These are phyloP conservation scores for Scaptomyza parva DNA, from an alignment of 2,888 invertebrate species.

Conservation along the genomic window DNA sequence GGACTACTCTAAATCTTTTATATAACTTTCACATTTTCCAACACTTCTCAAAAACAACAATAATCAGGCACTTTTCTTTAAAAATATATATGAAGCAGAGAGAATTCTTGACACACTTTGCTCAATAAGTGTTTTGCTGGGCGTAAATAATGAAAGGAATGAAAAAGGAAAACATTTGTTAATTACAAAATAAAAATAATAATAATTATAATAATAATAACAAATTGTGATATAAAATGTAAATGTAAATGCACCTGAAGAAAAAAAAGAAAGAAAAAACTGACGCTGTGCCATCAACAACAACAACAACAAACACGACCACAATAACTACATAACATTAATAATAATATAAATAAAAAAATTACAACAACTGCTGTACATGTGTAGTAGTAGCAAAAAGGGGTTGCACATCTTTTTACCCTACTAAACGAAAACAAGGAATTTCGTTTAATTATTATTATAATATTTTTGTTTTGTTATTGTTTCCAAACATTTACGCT, in stretches of 20 bases:
- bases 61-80: constrained; percentile 24
- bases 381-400: constrained; percentile 34
- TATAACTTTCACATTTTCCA: constrained; percentile 28
- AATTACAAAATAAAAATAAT: constrained; percentile 62
- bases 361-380: constrained; percentile 18
- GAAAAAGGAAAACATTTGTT: constrained; percentile 58
- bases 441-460: constrained; percentile 36
- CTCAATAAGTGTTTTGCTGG: constrained; percentile 65
- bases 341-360: constrained; percentile 1
- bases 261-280: constrained; percentile 43
- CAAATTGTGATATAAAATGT: constrained; percentile 79
- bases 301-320: constrained; percentile 43
- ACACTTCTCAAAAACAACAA: constrained; percentile 21
- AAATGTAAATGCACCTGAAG: constrained; percentile 76
- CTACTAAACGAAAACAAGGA: constrained; percentile 9
- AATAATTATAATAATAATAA: constrained; percentile 57
- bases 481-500: constrained; percentile 60
- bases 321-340: constrained; percentile 46
- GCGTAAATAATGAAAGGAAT: constrained; percentile 63
- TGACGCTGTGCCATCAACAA: constrained; percentile 76
- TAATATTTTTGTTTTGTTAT: constrained; percentile 40
- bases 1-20: constrained; percentile 4
- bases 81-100: constrained; percentile 34
- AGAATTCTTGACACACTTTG: constrained; percentile 62
- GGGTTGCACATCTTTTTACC: constrained; percentile 28